Evolutionary conservation across 2,888 invertebrate genomes (phyloP), one percentile per base, ranked within the genome.

Genomic region (Cheilosia pagana): DNA sequence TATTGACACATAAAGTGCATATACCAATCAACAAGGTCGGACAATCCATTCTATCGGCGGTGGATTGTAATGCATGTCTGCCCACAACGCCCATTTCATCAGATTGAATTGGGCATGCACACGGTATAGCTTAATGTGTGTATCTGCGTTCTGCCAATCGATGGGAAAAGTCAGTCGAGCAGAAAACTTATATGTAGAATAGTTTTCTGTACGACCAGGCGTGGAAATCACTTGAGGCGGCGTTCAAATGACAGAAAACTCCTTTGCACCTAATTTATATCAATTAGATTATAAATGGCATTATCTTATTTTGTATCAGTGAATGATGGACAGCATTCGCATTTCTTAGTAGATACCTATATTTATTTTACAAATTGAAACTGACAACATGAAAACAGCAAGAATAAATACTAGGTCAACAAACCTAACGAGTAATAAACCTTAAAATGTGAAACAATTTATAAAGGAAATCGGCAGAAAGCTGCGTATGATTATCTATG

Each of bases 1-100:
- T 83, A 78, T 83, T 45, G 82, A 74, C 67, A 74, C 55, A 70
- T 71, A 52, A 53, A 67, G 50, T 59, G 55, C 25, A 68, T 21
- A 68, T 41, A 67, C 50, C 59, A 65, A 23, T 43, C 16, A 59
- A 50, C 50, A 70, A 43, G 63, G n/a, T 57, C 70, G 65, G 41
- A 76, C 59, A 70, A 59, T 81, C 68, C 48, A 25, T 50, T 76
- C 35, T 53, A 41, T 25, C 43, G 35, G 21, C 57, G 39, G 23
- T 57, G 31, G 62, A 57, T 68, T 68, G 63, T 53, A n/a, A 25
- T 50, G 6, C 6, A 39, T 59, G 63, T 31, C 53, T 76, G 57
- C 76, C 57, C 59, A 76, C 70, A 81, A 65, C 76, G 76, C 81
- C 76, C 63, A 70, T 81, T 63, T 76, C 63, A 59, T 81, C 52